phyloP scores from a whole-genome alignment of 2,113 vertebrate species.

The Percina caprodes region DNA sequence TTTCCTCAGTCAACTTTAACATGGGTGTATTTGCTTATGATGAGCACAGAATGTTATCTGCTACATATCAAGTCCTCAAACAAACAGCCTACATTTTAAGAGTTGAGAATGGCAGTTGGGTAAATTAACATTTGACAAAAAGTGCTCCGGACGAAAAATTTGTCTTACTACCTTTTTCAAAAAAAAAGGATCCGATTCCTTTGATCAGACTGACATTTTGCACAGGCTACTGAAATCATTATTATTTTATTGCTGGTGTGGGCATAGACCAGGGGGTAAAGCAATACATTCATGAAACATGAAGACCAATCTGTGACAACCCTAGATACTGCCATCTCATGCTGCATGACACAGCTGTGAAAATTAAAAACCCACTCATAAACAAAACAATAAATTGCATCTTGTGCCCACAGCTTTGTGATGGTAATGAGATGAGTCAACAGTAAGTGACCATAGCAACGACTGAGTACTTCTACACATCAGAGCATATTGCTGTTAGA shows the following conservation, averaged over 20 bases:
- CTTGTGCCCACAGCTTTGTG: conserved; percentile 12
- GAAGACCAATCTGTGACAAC: not conserved
- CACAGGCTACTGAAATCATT: not conserved
- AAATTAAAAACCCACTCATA: conserved; percentile 50
- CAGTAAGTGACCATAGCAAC: conserved; percentile 6
- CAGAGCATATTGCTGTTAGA: not conserved
- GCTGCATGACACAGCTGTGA: conserved; percentile 35
- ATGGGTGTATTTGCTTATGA: too few relatives aligned
- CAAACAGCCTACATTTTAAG: not conserved
- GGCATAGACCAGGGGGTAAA: not conserved
- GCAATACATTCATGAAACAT: conserved; percentile 6
- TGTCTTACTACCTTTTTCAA: not conserved
- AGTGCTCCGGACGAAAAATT: not conserved
- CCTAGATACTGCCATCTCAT: conserved; percentile 7
- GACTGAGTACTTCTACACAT: not conserved
- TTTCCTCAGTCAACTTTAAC: too few relatives aligned
- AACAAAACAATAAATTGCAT: conserved; percentile 12
- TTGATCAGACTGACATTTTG: not conserved
- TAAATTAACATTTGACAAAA: not conserved
- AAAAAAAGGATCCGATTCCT: not conserved
- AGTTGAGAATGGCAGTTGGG: not conserved
- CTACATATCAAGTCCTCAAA: not conserved
- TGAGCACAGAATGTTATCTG: too few relatives aligned
- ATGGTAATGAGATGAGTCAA: conserved; percentile 23
- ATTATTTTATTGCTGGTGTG: not conserved